These are phyloP conservation scores for Limnephilus lunatus DNA, from an alignment of 2,888 invertebrate species.

Conservation along the genomic window DNA sequence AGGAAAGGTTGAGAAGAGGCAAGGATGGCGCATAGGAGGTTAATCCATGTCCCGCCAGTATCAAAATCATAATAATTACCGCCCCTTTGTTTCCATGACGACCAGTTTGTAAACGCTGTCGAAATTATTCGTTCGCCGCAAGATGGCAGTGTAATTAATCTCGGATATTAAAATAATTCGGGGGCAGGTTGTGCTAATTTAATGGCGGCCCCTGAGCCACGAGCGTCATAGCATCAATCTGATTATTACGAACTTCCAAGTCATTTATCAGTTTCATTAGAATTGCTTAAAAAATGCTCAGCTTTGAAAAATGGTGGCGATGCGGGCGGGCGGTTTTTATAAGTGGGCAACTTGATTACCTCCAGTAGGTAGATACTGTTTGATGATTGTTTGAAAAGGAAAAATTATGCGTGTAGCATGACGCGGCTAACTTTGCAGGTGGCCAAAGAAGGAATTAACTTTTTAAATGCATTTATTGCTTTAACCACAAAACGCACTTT, in stretches of 20 bases:
- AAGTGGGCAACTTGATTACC: not conserved
- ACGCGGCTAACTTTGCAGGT: too few relatives aligned
- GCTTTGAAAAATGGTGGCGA: not conserved
- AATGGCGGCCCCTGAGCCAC: not conserved
- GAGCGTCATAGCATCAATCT: not conserved
- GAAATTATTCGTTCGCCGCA: not conserved
- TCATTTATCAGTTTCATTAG: not conserved
- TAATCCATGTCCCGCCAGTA: not conserved
- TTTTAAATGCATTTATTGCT: too few relatives aligned
- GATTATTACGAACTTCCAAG: not conserved
- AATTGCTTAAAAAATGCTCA: not conserved
- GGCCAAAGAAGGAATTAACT: not conserved
- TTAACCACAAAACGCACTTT: too few relatives aligned
- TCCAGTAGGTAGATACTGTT: not conserved
- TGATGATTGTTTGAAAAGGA: not conserved
- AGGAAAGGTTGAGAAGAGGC: too few relatives aligned
- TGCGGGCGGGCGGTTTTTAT: not conserved
- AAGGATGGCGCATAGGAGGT: too few relatives aligned
- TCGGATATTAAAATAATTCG: slow-evolving; percentile 17
- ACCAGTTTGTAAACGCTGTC: not conserved
- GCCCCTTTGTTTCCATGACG: not conserved
- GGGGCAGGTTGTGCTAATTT: not conserved
- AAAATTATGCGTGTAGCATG: not conserved
- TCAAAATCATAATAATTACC: not conserved
- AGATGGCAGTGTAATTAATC: slow-evolving; percentile 41